phyloP scores from a whole-genome alignment of 2,113 vertebrate genomes.

The Globicephala melas region DNA sequence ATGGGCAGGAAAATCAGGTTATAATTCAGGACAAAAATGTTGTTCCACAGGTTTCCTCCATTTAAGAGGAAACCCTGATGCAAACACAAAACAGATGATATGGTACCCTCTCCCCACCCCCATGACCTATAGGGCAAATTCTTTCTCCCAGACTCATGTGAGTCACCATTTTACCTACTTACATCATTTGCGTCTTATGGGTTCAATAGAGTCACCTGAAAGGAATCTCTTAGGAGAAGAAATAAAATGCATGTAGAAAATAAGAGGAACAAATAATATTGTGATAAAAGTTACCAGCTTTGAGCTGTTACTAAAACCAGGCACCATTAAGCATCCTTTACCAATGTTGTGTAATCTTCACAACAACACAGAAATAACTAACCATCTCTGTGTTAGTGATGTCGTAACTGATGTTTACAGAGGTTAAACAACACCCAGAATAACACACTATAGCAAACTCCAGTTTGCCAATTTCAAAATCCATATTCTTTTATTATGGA shows the following conservation, averaged over 20 bases:
- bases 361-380: neutral
- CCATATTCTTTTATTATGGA: neutral
- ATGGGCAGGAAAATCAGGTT: conserved; percentile 69
- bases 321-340: neutral
- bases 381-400: neutral
- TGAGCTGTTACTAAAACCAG: neutral
- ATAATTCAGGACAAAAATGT: conserved; percentile 53
- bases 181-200: neutral
- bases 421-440: neutral
- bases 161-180: neutral
- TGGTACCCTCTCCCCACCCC: too few species aligned
- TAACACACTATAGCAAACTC: neutral
- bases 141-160: neutral
- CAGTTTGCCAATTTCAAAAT: neutral
- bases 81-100: conserved; percentile 9
- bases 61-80: conserved; percentile 16
- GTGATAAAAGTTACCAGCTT: neutral
- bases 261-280: neutral
- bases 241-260: neutral
- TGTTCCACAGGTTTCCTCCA: conserved; percentile 71
- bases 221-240: neutral
- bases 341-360: neutral
- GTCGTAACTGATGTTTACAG: neutral
- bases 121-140: neutral
- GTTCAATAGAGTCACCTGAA: neutral